Percentiles rank a stretch among this genome's conserved stretches.
phyloP scores from a whole-genome alignment of 2,113 vertebrate species.

The Accipiter cooperii region DNA sequence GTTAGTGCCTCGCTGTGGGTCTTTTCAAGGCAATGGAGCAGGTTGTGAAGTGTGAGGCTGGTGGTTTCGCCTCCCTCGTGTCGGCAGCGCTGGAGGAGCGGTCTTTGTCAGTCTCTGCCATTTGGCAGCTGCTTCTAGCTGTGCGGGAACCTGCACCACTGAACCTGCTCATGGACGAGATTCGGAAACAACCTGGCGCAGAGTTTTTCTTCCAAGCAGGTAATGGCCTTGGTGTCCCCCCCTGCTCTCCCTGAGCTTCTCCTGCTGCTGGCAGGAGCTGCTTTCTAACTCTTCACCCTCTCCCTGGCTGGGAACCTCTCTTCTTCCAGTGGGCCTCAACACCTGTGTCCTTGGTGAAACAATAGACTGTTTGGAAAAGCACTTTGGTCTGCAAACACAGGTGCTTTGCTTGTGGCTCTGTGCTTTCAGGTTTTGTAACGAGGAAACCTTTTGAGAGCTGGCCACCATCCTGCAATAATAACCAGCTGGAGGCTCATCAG shows the following conservation, averaged over 20 bases:
- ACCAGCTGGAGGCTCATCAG: not conserved
- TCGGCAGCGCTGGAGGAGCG: conserved; percentile 60
- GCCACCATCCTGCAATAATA: not conserved
- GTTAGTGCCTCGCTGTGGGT: not conserved
- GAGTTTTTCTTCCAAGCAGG: conserved; percentile 63
- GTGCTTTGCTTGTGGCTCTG: not conserved
- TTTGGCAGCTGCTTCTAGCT: conserved; percentile 71
- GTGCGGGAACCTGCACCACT: conserved; percentile 1
- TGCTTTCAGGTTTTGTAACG: not conserved
- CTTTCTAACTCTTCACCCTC: not conserved
- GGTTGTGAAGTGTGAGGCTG: conserved; percentile 26
- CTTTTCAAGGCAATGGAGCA: conserved; percentile 61
- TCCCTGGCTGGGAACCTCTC: not conserved
- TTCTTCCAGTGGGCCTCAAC: not conserved
- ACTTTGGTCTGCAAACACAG: not conserved
- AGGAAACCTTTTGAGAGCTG: not conserved
- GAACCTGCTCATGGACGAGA: conserved; percentile 60
- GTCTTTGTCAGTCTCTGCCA: conserved; percentile 29
- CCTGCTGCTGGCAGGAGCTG: not conserved
- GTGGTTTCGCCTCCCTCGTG: conserved; percentile 40
- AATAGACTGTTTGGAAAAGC: not conserved
- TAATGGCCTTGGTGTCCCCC: not conserved
- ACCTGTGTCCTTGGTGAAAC: not conserved
- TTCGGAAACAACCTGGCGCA: conserved; percentile 59
- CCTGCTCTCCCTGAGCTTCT: not conserved